Conservation (phyloP, 2,797 vertebrate species). For the Hippopotamyrus pictus region DNA sequence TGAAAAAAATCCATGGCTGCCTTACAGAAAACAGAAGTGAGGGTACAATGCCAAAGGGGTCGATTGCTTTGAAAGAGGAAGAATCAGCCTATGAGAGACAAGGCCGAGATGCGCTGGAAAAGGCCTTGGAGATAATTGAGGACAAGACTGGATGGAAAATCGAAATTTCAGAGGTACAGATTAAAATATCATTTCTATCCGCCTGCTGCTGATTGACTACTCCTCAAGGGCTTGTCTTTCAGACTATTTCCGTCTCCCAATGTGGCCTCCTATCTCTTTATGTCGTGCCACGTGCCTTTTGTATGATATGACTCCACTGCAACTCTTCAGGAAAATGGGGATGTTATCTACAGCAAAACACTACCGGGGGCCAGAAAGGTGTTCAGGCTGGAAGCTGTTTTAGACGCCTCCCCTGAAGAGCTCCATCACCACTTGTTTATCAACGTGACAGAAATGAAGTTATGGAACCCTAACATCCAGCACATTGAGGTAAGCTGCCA, state of each 20-base stretch:
- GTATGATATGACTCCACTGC: too few species aligned
- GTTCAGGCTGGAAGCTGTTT: conserved; percentile 63
- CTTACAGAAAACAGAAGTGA: conserved; percentile 39
- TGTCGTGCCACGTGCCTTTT: not conserved
- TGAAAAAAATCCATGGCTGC: not conserved
- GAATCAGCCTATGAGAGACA: conserved; percentile 51
- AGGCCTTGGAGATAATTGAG: conserved; percentile 59
- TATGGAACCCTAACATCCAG: conserved; percentile 69
- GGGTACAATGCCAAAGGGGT: not conserved
- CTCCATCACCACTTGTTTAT: conserved; percentile 65
- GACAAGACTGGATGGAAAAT: conserved; percentile 56
- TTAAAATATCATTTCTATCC: not conserved
- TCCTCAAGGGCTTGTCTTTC: not conserved
- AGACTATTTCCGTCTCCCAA: not conserved
- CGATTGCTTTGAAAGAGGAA: conserved; percentile 31
- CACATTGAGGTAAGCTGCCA: conserved; percentile 58
- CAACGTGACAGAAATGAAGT: conserved; percentile 66
- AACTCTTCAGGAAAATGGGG: conserved; percentile 50
- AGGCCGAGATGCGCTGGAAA: conserved; percentile 56
- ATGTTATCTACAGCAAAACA: conserved; percentile 59
- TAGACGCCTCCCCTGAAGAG: conserved; percentile 53
- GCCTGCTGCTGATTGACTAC: not conserved
- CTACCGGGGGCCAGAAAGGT: conserved; percentile 58
- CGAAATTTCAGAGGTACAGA: conserved; percentile 56
- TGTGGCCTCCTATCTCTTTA: not conserved